Evolutionary conservation across 2,113 vertebrate species (phyloP).

Genomic region (Promerops cafer): DNA sequence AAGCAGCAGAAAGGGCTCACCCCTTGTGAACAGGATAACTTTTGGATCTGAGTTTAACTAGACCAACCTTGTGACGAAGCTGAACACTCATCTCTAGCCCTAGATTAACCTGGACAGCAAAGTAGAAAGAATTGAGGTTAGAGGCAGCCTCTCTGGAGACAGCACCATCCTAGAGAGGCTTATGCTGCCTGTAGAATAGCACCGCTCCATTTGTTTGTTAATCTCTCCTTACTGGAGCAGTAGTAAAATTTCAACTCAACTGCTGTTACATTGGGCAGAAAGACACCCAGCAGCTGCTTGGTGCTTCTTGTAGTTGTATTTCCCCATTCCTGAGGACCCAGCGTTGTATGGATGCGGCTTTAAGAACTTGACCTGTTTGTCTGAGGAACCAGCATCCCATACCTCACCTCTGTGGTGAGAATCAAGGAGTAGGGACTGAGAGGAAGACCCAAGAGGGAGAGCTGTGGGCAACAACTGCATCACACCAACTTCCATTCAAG

Average conservation of each 20-base stretch:
- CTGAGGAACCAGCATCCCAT: not conserved
- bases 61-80: not conserved
- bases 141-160: not conserved
- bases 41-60: not conserved
- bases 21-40: not conserved
- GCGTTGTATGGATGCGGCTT: accelerated
- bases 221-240: not conserved
- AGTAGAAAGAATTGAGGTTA: not conserved
- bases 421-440: not conserved
- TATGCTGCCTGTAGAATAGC: accelerated
- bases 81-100: not conserved
- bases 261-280: not conserved
- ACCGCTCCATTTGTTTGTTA: not conserved
- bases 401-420: not conserved
- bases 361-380: not conserved
- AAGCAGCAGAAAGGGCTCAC: not conserved
- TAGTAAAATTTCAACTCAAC: not conserved
- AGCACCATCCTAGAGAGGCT: not conserved
- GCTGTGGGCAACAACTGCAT: not conserved
- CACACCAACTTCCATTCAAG: accelerated
- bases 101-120: not conserved
- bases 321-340: not conserved
- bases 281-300: accelerated
- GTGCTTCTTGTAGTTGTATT: not conserved
- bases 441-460: not conserved